A percentile compares a stretch with the other conserved stretches of the same genome.
phyloP scores from a whole-genome alignment of 1,140 invertebrate species.

The Sesamia nonagrioides region DNA sequence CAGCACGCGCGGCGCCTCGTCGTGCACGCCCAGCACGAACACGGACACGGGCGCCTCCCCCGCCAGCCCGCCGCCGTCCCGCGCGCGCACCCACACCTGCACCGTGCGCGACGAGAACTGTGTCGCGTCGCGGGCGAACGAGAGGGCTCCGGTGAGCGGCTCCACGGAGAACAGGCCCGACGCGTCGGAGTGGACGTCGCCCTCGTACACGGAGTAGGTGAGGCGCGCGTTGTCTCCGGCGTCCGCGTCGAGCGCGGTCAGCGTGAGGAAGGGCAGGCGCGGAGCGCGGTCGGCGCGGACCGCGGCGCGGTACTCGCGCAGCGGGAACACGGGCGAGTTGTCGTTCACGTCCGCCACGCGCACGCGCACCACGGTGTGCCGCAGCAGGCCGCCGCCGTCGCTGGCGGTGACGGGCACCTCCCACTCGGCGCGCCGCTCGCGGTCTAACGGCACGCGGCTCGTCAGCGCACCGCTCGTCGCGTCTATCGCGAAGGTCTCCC shows the following conservation, averaged over 20 bases:
- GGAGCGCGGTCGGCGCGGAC: conserved; percentile 91
- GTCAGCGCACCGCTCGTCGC: conserved; percentile 93
- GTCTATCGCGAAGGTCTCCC: conserved; percentile 94
- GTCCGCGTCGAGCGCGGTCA: conserved; percentile 89
- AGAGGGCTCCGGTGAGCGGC: conserved; percentile 90
- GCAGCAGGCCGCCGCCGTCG: conserved; percentile 94
- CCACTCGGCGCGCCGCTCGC: conserved; percentile 92
- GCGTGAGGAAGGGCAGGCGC: conserved; percentile 89
- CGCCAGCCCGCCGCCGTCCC: conserved; percentile 91
- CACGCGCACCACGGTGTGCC: conserved; percentile 93
- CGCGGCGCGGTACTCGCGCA: conserved; percentile 93
- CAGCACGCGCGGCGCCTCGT: conserved; percentile 91
- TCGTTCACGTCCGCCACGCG: conserved; percentile 95
- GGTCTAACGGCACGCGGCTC: conserved; percentile 92
- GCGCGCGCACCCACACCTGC: conserved; percentile 96
- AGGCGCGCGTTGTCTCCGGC: conserved; percentile 90
- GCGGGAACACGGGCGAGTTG: conserved; percentile 93
- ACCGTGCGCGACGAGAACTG: conserved; percentile 92
- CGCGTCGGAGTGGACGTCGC: conserved; percentile 87
- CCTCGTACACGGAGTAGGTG: conserved; percentile 92
- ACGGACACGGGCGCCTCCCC: conserved; percentile 93
- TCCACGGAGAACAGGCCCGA: conserved; percentile 91
- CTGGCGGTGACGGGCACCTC: conserved; percentile 94
- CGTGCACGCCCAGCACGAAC: conserved; percentile 91
- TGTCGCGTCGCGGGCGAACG: conserved; percentile 88